These are phyloP conservation scores for Cephus cinctus DNA, from an alignment of 1,140 invertebrate genomes.

Conservation along the genomic window DNA sequence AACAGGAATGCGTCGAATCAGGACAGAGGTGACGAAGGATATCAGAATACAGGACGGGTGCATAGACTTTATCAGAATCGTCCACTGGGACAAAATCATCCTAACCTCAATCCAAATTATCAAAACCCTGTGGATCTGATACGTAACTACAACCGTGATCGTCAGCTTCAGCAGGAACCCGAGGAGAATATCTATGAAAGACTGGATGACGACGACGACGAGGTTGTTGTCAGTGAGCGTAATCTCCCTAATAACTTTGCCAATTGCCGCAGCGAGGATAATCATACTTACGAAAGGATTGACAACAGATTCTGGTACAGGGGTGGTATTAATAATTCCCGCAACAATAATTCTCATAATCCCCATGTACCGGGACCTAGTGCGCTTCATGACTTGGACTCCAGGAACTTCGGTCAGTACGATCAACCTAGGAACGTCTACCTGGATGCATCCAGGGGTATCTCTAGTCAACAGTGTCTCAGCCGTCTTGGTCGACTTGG, in stretches of 20 bases:
- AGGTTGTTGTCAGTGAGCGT: conserved; percentile 11
- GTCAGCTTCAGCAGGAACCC: conserved; percentile 31
- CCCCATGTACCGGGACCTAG: conserved; percentile 21
- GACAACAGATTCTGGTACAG: conserved; percentile 32
- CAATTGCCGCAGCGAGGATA: conserved; percentile 17
- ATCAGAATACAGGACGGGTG: conserved; percentile 36
- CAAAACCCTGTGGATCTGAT: conserved; percentile 45
- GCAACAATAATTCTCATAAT: conserved; percentile 19
- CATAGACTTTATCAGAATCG: conserved; percentile 28
- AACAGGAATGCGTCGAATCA: conserved; percentile 27
- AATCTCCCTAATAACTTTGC: too few species aligned
- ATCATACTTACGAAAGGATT: conserved; percentile 48
- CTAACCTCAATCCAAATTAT: conserved; percentile 44
- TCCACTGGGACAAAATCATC: conserved; percentile 19
- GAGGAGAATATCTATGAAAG: conserved; percentile 53
- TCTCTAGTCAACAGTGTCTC: conserved; percentile 38
- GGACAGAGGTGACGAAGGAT: conserved; percentile 32
- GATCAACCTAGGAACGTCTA: conserved; percentile 39
- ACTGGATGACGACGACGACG: conserved; percentile 27
- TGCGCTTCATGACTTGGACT: conserved; percentile 27
- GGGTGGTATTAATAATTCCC: conserved; percentile 16
- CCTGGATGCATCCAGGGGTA: conserved; percentile 28
- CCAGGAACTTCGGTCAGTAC: conserved; percentile 32
- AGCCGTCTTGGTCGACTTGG: conserved; percentile 37
- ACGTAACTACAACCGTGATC: conserved; percentile 27